Evolutionary conservation across 2,797 vertebrate species (phyloP).

Genomic region (Ctenopoma kingsleyae): DNA sequence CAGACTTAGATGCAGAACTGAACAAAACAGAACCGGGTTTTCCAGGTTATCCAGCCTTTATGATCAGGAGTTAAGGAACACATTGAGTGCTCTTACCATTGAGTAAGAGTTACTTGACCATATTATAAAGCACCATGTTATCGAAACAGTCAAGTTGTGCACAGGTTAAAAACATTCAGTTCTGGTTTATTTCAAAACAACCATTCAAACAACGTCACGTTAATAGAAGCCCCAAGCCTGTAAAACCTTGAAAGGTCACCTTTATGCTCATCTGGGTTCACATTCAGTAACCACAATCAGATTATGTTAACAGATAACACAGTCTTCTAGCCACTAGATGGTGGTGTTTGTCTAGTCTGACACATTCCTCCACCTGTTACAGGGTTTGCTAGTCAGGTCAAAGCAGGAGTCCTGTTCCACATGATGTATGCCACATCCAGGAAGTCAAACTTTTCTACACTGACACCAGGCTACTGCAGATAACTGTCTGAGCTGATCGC

Average conservation of each 20-base stretch:
- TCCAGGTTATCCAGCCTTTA: not conserved
- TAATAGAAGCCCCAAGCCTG: not conserved
- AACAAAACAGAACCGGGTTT: not conserved
- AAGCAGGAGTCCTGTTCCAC: slow-evolving; percentile 2
- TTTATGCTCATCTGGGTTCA: slow-evolving; percentile 5
- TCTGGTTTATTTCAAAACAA: not conserved
- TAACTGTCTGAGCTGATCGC: not conserved
- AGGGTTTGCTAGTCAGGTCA: slow-evolving; percentile 24
- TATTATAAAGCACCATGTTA: slow-evolving; percentile 1
- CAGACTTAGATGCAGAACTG: not conserved
- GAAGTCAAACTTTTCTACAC: not conserved
- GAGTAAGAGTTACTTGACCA: not conserved
- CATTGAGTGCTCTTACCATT: no score
- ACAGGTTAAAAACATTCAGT: slow-evolving; percentile 1
- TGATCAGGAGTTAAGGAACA: no score
- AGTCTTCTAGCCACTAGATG: slow-evolving; percentile 67
- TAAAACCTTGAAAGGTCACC: slow-evolving; percentile 27
- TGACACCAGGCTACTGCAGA: not conserved
- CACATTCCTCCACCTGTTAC: slow-evolving; percentile 36
- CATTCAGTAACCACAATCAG: not conserved
- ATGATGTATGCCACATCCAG: not conserved
- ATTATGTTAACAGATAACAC: not conserved
- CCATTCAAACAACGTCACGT: slow-evolving; percentile 1
- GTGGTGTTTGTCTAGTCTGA: slow-evolving; percentile 57
- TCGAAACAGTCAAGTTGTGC: no score